Evolutionary conservation across 2,888 invertebrate species (phyloP).

Genomic region (Acleris holmiana): DNA sequence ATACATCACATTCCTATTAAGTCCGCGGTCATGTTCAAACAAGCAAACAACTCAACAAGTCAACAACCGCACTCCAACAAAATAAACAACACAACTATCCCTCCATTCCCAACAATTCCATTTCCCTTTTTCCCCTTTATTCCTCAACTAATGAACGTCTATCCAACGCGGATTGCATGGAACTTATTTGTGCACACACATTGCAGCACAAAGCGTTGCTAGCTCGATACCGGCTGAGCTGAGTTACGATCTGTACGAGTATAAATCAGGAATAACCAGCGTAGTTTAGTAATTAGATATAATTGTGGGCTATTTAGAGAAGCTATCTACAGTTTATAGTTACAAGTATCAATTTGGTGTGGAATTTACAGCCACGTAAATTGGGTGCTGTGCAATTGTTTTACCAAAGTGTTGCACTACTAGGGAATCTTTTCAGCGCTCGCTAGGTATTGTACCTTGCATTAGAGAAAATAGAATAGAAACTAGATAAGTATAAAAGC

Average conservation of each 20-base stretch:
- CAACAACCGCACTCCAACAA: no score
- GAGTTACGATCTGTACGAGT: constrained; percentile 15
- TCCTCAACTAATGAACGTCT: constrained; percentile 8
- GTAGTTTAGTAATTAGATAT: constrained; percentile 9
- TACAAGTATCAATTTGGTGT: background rate
- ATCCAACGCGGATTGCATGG: constrained; percentile 3
- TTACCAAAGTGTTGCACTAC: no score
- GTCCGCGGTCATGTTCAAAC: no score
- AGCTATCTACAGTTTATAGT: background rate
- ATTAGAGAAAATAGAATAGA: no score
- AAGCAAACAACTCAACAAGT: no score
- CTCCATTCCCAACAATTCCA: background rate
- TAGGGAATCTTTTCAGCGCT: no score
- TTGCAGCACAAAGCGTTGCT: constrained; percentile 4
- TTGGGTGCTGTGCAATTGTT: no score
- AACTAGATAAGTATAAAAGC: no score
- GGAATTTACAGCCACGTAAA: background rate
- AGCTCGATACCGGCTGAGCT: constrained; percentile 12
- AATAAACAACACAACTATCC: no score
- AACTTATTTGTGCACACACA: constrained; percentile 15
- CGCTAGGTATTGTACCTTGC: no score
- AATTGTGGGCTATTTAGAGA: constrained; percentile 1
- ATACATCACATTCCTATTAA: no score
- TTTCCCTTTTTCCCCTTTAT: constrained; percentile 1
- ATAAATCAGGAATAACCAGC: constrained; percentile 18